Conservation (phyloP, 2,888 invertebrate genomes). For the Phlogophora meticulosa region DNA sequence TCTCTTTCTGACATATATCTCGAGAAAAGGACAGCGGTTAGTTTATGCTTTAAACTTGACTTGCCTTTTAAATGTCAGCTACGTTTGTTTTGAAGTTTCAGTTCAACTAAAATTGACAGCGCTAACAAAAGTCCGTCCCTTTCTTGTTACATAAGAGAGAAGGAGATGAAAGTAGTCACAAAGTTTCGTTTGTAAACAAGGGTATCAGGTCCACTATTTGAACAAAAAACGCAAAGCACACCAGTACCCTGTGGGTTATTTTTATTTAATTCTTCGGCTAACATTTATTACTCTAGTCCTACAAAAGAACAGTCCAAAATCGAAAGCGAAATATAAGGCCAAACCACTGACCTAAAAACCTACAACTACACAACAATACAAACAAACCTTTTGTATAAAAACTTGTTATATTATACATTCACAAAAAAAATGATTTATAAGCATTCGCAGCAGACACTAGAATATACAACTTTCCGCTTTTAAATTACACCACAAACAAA, state of each 20-base stretch:
- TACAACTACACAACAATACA: conserved; percentile 21
- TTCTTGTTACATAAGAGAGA: too few relatives aligned
- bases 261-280: neutral
- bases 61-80: too few relatives aligned
- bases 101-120: too few relatives aligned
- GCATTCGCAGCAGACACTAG: conserved; percentile 22
- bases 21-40: too few relatives aligned
- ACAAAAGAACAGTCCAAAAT: neutral
- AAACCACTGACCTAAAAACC: conserved; percentile 27
- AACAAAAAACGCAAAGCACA: conserved; percentile 7
- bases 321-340: conserved; percentile 5
- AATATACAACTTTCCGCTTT: conserved; percentile 34
- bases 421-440: conserved; percentile 49
- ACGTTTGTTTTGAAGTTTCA: too few relatives aligned
- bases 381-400: conserved; percentile 18
- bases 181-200: too few relatives aligned
- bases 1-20: too few relatives aligned
- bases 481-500: conserved; percentile 64
- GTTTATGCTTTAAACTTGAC: too few relatives aligned
- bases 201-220: too few relatives aligned
- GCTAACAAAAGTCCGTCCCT: too few relatives aligned
- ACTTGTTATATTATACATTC: conserved; percentile 36
- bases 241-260: neutral
- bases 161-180: too few relatives aligned
- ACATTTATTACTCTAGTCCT: neutral